A percentile compares a stretch with the other conserved stretches of the same genome.
Evolutionary conservation across 2,888 invertebrate genomes (phyloP).

Genomic region (Nudaria mundana): DNA sequence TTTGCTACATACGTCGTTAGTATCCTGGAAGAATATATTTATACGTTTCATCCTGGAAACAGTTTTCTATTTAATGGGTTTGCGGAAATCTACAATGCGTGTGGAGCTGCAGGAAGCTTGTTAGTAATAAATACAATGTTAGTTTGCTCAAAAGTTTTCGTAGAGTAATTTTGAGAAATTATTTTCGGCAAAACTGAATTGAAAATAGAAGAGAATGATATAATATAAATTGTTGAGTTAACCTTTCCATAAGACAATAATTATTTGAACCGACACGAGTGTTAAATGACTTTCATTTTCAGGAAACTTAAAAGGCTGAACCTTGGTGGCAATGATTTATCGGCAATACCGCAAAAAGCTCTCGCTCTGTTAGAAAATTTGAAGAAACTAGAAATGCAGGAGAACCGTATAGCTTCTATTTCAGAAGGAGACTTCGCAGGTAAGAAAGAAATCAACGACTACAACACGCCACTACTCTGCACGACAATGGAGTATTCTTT

Average conservation of each 20-base stretch:
- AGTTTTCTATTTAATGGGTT: no score
- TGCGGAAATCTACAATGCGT: no score
- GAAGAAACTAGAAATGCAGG: conserved; percentile 93
- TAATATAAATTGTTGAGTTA: not conserved
- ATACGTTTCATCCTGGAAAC: no score
- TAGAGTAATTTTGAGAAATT: no score
- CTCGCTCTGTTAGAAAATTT: conserved; percentile 89
- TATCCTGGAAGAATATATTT: no score
- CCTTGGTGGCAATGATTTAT: conserved; percentile 91
- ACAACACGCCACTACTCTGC: no score
- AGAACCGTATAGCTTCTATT: conserved; percentile 89
- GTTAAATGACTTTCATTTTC: conserved; percentile 18
- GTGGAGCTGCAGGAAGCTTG: no score
- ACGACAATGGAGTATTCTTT: no score
- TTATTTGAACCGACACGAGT: not conserved
- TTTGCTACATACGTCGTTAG: no score
- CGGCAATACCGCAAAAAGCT: conserved; percentile 88
- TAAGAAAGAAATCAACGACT: conserved; percentile 42
- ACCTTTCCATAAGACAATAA: not conserved
- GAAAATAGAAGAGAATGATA: not conserved
- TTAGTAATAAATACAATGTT: no score
- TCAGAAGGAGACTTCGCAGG: conserved; percentile 93
- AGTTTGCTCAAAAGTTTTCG: no score
- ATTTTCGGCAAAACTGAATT: no score
- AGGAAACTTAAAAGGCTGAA: conserved; percentile 92